phyloP scores from a whole-genome alignment of 2,797 vertebrate genomes.

The Enteromius anoplus region DNA sequence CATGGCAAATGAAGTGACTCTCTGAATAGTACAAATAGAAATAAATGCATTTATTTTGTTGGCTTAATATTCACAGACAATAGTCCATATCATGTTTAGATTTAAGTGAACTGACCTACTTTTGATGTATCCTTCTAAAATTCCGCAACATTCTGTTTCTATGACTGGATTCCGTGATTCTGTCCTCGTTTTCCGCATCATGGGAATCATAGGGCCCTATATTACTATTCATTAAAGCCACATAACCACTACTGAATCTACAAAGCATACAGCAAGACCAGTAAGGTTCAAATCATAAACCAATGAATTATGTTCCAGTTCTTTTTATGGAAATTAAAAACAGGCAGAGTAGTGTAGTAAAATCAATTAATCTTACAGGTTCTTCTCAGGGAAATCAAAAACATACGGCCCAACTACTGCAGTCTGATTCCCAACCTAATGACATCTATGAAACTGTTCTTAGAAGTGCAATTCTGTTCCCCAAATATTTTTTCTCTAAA shows the following conservation, averaged over 20 bases:
- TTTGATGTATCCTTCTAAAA: background rate
- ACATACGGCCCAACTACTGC: background rate
- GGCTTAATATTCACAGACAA: background rate
- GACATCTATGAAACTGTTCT: background rate
- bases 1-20: background rate
- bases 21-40: background rate
- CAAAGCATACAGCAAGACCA: background rate
- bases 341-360: background rate
- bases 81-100: background rate
- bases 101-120: no score
- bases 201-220: background rate
- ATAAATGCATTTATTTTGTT: background rate
- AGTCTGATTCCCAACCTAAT: background rate
- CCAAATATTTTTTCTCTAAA: background rate
- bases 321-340: background rate
- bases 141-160: background rate
- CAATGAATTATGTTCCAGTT: constrained; percentile 1
- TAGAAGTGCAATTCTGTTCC: background rate
- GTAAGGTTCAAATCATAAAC: background rate
- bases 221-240: background rate
- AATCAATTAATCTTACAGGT: background rate
- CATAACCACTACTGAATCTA: background rate
- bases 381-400: constrained; percentile 12
- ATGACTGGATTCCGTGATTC: background rate
- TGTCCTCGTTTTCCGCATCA: background rate